Percentiles rank a stretch among this genome's conserved stretches.
phyloP scores from a whole-genome alignment of 2,888 invertebrate genomes.

The Philonicus albiceps region DNA sequence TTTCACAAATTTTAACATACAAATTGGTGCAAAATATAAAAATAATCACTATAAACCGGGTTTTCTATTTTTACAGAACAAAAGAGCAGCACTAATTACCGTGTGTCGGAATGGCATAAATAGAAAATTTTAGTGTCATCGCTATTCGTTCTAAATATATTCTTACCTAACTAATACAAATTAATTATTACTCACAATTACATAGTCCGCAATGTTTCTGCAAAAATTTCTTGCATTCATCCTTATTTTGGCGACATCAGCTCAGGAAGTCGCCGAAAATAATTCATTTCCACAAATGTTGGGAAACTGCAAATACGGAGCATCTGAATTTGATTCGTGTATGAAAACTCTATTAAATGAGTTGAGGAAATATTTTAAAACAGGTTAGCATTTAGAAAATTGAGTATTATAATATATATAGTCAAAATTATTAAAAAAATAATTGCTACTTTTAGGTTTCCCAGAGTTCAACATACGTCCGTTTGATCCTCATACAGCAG shows the following conservation, averaged over 20 bases:
- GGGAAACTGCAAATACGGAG: slow-evolving; percentile 69
- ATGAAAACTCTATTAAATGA: slow-evolving; percentile 76
- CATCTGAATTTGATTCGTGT: slow-evolving; percentile 75
- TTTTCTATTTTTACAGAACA: background rate
- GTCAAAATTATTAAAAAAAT: background rate
- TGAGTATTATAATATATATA: too few species aligned
- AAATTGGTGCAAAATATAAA: too few species aligned
- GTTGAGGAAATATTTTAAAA: slow-evolving; percentile 74
- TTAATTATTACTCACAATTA: background rate
- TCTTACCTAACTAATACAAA: background rate
- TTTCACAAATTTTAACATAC: too few species aligned
- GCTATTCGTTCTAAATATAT: background rate
- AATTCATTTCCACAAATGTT: slow-evolving; percentile 59
- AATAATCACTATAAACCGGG: background rate
- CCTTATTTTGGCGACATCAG: background rate
- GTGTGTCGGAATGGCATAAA: background rate
- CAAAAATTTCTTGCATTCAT: background rate
- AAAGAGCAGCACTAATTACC: background rate
- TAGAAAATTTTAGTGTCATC: background rate
- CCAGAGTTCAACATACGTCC: slow-evolving; percentile 75
- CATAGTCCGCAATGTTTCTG: background rate
- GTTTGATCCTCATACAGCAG: slow-evolving; percentile 81
- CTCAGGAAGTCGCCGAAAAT: background rate
- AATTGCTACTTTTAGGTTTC: slow-evolving; percentile 66
- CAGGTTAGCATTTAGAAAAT: slow-evolving; percentile 65